These are phyloP conservation scores for Liparis tanakae DNA, from an alignment of 2,797 vertebrate species.

Conservation along the genomic window DNA sequence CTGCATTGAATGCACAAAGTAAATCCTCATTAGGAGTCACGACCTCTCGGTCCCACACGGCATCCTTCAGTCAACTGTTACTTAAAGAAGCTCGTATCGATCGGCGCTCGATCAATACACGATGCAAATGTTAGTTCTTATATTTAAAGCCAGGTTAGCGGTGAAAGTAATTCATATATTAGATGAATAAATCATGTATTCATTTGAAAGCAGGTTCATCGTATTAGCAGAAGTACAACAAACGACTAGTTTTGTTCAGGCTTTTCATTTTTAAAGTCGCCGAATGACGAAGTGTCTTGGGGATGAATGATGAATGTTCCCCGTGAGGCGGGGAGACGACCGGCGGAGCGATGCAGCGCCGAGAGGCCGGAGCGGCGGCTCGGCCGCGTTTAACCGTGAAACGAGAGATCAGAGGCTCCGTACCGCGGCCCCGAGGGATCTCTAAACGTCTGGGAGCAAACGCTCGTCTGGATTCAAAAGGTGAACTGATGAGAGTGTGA, in stretches of 20 bases:
- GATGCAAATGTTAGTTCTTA: not conserved
- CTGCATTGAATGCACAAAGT: not conserved
- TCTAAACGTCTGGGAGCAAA: not conserved
- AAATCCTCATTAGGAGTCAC: not conserved
- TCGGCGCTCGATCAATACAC: not conserved
- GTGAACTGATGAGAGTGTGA: not conserved
- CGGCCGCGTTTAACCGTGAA: slow-evolving; percentile 15
- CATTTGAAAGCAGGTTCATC: not conserved
- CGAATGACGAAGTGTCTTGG: too few species aligned
- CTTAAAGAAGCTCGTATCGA: not conserved
- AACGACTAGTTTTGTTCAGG: not conserved
- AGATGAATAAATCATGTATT: too few species aligned
- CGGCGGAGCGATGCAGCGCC: not conserved
- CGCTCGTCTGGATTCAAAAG: not conserved
- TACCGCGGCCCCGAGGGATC: not conserved
- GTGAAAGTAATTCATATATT: not conserved
- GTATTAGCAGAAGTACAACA: not conserved
- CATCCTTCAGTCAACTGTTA: not conserved
- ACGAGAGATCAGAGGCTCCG: not conserved
- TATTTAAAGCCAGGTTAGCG: not conserved
- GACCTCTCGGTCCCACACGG: not conserved
- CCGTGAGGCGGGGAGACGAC: not conserved
- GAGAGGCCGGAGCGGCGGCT: slow-evolving; percentile 16
- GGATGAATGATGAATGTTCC: not conserved
- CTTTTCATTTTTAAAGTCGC: not conserved